Percentiles rank a stretch among this genome's conserved stretches.
phyloP scores from a whole-genome alignment of 1,140 invertebrate species.

The Aradophagus sp. region DNA sequence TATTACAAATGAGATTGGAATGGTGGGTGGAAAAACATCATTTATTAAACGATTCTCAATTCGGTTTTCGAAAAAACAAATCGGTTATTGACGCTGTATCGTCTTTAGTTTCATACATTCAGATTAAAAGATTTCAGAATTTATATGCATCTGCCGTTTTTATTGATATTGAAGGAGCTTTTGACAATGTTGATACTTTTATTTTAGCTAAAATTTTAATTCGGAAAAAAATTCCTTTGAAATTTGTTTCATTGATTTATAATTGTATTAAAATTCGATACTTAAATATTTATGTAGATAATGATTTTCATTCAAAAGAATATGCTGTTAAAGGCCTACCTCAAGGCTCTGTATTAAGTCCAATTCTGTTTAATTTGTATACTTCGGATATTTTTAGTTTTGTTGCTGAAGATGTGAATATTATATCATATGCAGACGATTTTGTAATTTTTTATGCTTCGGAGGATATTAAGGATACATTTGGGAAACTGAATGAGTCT shows the following conservation, averaged over 20 bases:
- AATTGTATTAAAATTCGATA: too few relatives aligned
- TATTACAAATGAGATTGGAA: background rate
- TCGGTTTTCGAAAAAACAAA: slow-evolving; percentile 13
- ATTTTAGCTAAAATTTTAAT: slow-evolving; percentile 4
- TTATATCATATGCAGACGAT: slow-evolving; percentile 20
- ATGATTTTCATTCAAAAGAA: slow-evolving; percentile 1
- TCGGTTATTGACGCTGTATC: background rate
- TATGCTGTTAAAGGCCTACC: background rate
- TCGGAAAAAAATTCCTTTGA: slow-evolving; percentile 1
- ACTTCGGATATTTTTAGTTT: background rate
- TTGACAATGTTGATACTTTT: slow-evolving; percentile 7
- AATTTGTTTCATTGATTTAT: slow-evolving; percentile 10
- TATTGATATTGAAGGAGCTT: slow-evolving; percentile 12
- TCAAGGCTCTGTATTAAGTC: slow-evolving; percentile 22
- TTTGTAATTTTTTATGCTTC: background rate
- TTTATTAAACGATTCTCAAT: background rate
- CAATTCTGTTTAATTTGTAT: slow-evolving; percentile 20
- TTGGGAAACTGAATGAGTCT: background rate
- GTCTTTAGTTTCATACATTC: background rate
- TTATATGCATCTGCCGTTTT: background rate
- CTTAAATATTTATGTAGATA: slow-evolving; percentile 8
- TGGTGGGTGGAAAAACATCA: slow-evolving; percentile 10
- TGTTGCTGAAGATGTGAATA: background rate
- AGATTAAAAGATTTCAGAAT: background rate
- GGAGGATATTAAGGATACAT: background rate